Evolutionary conservation across 2,113 vertebrate species (phyloP).

Genomic region (Hemicordylus capensis): DNA sequence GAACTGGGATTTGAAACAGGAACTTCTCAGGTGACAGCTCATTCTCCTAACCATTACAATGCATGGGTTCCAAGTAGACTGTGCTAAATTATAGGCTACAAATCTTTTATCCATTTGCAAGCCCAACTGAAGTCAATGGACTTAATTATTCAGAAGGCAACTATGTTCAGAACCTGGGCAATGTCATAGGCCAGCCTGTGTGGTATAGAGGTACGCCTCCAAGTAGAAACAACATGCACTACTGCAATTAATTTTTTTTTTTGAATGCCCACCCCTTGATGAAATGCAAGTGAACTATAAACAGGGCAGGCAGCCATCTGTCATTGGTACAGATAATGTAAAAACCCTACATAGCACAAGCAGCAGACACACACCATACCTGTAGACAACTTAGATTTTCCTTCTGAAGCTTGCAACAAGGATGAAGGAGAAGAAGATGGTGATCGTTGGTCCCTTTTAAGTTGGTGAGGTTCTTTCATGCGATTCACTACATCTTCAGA

Average conservation of each 20-base stretch:
- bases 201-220: background rate
- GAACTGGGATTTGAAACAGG: background rate
- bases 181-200: background rate
- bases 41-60: background rate
- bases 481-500: constrained; percentile 80
- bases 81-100: background rate
- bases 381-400: constrained; percentile 41
- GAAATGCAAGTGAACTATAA: fast-evolving
- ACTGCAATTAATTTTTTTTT: constrained; percentile 1
- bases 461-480: constrained; percentile 73
- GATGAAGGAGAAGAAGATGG: background rate
- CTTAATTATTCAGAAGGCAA: background rate
- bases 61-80: background rate
- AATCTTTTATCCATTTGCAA: background rate
- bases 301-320: fast-evolving
- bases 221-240: background rate
- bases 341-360: background rate
- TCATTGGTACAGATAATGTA: background rate
- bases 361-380: constrained; percentile 42
- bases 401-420: constrained; percentile 24
- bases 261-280: fast-evolving
- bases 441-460: constrained; percentile 24
- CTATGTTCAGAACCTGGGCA: background rate
- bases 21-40: background rate
- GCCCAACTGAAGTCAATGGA: background rate